Conservation (phyloP, 2,888 invertebrate species). For the Eulithis testata region DNA sequence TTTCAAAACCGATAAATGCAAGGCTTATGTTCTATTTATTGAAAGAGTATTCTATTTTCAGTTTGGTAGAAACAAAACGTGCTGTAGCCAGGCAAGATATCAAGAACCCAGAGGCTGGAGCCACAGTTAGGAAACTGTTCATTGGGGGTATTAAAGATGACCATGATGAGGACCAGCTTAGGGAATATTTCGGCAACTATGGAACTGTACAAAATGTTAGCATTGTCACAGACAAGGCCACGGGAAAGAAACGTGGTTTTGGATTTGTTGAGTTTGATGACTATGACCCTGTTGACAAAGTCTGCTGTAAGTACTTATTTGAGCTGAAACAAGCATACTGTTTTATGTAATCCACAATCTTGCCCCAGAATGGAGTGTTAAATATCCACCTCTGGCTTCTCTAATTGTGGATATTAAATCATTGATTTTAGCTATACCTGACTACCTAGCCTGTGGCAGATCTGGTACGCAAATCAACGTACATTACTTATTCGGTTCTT, state of each 20-base stretch:
- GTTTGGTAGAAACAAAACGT: slow-evolving; percentile 98
- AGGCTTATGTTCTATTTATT: slow-evolving; percentile 4
- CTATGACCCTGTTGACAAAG: slow-evolving; percentile 98
- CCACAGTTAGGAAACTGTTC: slow-evolving; percentile 97
- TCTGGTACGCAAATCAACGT: slow-evolving; percentile 79
- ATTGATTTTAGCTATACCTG: slow-evolving; percentile 81
- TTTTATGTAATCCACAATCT: slow-evolving; percentile 67
- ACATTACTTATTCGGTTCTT: slow-evolving; percentile 49
- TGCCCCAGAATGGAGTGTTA: slow-evolving; percentile 77
- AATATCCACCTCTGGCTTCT: slow-evolving; percentile 79
- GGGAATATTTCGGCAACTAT: slow-evolving; percentile 92
- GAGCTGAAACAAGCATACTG: not conserved
- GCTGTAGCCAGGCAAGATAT: slow-evolving; percentile 97
- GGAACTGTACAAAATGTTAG: slow-evolving; percentile 94
- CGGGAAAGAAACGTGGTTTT: slow-evolving; percentile 97
- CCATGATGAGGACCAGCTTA: slow-evolving; percentile 94
- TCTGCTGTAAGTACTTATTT: slow-evolving; percentile 90
- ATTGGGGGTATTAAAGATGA: slow-evolving; percentile 98
- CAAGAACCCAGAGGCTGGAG: slow-evolving; percentile 95
- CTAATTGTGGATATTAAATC: slow-evolving; percentile 78
- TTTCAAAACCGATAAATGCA: too few relatives aligned
- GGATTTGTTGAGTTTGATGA: slow-evolving; percentile 99
- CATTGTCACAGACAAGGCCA: slow-evolving; percentile 96
- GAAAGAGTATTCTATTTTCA: slow-evolving; percentile 37
- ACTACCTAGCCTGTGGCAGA: slow-evolving; percentile 58